A percentile compares a stretch with the other conserved stretches of the same genome.
phyloP scores from a whole-genome alignment of 2,113 vertebrate species.

The Rhinogobius similis region DNA sequence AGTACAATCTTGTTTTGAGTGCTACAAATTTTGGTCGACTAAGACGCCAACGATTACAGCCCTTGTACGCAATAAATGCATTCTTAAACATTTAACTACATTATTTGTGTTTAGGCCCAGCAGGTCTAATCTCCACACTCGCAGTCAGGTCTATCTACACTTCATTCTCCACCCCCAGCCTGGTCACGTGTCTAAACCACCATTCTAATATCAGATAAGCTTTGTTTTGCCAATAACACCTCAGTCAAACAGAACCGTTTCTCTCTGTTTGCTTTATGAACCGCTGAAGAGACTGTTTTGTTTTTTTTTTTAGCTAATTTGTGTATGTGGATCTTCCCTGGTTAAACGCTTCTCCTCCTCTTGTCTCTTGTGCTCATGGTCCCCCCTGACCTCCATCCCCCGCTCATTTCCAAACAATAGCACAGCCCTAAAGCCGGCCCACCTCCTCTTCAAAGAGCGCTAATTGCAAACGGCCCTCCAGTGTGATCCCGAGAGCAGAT shows the following conservation, averaged over 20 bases:
- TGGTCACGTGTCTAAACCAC: not conserved
- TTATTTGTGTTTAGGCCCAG: not conserved
- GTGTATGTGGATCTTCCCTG: constrained; percentile 38
- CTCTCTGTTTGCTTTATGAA: constrained; percentile 27
- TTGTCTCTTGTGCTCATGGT: constrained; percentile 7
- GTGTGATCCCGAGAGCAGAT: constrained; percentile 39
- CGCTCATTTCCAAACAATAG: constrained; percentile 50
- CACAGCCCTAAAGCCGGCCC: constrained; percentile 31
- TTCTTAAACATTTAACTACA: not conserved
- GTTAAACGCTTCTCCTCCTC: constrained; percentile 40
- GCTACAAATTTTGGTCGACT: too few relatives aligned
- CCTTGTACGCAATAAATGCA: too few relatives aligned
- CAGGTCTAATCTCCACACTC: not conserved
- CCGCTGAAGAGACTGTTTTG: constrained; percentile 29
- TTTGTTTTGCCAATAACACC: constrained; percentile 47
- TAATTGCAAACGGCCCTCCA: constrained; percentile 55
- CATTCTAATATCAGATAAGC: constrained; percentile 18
- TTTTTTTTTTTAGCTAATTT: constrained; percentile 47
- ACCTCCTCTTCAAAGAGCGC: constrained; percentile 58
- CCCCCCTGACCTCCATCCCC: constrained; percentile 61
- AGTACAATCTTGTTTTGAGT: too few relatives aligned
- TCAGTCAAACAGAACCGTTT: constrained; percentile 16
- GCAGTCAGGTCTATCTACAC: not conserved
- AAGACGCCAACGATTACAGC: too few relatives aligned
- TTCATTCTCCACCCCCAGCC: not conserved